Percentiles rank a stretch among this genome's conserved stretches.
phyloP scores from a whole-genome alignment of 2,113 vertebrate genomes.

The Leptobrachium leishanense region DNA sequence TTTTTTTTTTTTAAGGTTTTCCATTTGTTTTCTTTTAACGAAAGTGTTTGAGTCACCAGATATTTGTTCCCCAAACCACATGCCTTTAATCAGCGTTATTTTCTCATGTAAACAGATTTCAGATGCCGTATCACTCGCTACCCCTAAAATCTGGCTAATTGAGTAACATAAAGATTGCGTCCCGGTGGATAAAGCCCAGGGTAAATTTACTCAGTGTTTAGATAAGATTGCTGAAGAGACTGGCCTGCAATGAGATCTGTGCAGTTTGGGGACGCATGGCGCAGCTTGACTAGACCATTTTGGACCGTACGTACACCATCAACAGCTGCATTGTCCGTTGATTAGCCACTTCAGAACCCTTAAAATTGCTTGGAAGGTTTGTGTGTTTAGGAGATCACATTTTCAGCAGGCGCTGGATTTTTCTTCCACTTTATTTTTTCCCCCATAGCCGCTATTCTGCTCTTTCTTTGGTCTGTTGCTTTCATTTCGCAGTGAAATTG shows the following conservation, averaged over 20 bases:
- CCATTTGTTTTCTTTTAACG: too few species aligned
- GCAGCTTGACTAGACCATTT: slow-evolving; percentile 1
- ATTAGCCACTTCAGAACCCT: slow-evolving; percentile 54
- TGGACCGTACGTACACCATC: slow-evolving; percentile 11
- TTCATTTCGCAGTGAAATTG: slow-evolving; percentile 51
- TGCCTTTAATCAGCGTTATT: background rate
- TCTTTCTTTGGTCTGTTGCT: slow-evolving; percentile 50
- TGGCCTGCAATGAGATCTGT: too few species aligned
- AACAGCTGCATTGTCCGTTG: slow-evolving; percentile 47
- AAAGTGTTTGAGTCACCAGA: too few species aligned
- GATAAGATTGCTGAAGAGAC: background rate
- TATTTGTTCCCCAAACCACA: background rate
- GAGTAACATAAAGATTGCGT: background rate
- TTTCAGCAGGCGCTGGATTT: slow-evolving; percentile 64
- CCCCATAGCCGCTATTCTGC: background rate
- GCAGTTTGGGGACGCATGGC: background rate
- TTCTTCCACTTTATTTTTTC: background rate
- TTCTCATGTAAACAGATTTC: background rate
- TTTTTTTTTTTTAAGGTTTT: too few species aligned
- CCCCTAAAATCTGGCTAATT: background rate
- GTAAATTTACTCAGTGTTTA: background rate
- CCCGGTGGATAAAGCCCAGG: background rate
- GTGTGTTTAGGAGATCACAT: slow-evolving; percentile 58
- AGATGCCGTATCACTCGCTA: background rate
- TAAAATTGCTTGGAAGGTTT: slow-evolving; percentile 59